Conservation (phyloP, 2,888 invertebrate species). For the Phanerotoma sp. region DNA sequence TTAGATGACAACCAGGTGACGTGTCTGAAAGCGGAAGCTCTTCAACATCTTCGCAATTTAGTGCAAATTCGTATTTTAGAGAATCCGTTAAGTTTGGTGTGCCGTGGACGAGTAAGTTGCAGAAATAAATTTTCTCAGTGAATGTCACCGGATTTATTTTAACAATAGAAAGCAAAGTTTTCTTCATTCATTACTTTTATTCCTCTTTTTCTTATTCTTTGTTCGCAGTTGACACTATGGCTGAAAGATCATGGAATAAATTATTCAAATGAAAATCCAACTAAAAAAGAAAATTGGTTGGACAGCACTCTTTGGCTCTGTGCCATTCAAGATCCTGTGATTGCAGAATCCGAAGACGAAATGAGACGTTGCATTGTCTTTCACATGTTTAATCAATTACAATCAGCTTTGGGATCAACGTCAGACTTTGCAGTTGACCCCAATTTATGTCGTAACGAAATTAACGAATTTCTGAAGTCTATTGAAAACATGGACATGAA, state of each 20-base stretch:
- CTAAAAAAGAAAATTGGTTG: slow-evolving; percentile 37
- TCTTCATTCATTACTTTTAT: background rate
- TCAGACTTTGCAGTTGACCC: background rate
- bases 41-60: slow-evolving; percentile 40
- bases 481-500: background rate
- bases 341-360: slow-evolving; percentile 24
- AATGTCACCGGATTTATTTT: slow-evolving; percentile 1
- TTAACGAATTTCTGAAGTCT: background rate
- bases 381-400: background rate
- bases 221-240: slow-evolving; percentile 46
- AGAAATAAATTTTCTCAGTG: slow-evolving; percentile 14
- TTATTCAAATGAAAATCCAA: slow-evolving; percentile 37
- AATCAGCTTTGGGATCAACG: background rate
- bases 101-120: slow-evolving; percentile 44
- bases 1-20: slow-evolving; percentile 42
- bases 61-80: slow-evolving; percentile 43
- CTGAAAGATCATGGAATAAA: slow-evolving; percentile 44
- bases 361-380: background rate
- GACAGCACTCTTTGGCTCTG: slow-evolving; percentile 49
- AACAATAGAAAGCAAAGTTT: slow-evolving; percentile 4
- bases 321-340: slow-evolving; percentile 36
- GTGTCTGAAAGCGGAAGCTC: slow-evolving; percentile 36
- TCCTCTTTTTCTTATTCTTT: slow-evolving; percentile 14
- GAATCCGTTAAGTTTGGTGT: slow-evolving; percentile 41
- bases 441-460: background rate